Evolutionary conservation across 2,113 vertebrate genomes (phyloP).

Genomic region (Gavia stellata): DNA sequence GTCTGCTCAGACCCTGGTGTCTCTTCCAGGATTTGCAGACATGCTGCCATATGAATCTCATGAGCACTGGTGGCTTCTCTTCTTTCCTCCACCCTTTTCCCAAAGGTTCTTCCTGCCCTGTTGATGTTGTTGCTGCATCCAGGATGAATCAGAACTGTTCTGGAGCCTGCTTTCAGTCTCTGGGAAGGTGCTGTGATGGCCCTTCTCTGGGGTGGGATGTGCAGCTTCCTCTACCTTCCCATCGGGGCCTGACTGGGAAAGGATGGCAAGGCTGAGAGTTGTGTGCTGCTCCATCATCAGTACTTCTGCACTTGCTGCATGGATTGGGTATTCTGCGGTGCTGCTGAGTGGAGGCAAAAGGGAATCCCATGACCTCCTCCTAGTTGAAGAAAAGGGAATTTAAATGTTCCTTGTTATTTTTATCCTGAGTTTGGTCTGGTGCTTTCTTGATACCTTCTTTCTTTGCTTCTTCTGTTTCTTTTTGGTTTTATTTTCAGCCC

Average conservation of each 20-base stretch:
- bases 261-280: background rate
- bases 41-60: background rate
- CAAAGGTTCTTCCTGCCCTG: background rate
- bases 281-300: background rate
- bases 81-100: background rate
- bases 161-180: background rate
- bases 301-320: background rate
- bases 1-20: background rate
- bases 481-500: constrained; percentile 74
- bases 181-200: background rate
- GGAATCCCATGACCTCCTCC: background rate
- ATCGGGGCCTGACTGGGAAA: background rate
- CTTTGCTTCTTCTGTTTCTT: background rate
- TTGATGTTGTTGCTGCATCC: background rate
- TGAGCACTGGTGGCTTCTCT: background rate
- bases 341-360: background rate
- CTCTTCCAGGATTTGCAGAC: background rate
- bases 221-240: background rate
- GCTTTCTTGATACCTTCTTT: background rate
- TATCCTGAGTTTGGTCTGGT: background rate
- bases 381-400: background rate
- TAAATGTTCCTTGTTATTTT: background rate
- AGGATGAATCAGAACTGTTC: background rate
- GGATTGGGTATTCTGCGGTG: background rate
- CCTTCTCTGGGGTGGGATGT: background rate